These are phyloP conservation scores for Denticeps clupeoides DNA, from an alignment of 2,797 vertebrate species.

Conservation along the genomic window DNA sequence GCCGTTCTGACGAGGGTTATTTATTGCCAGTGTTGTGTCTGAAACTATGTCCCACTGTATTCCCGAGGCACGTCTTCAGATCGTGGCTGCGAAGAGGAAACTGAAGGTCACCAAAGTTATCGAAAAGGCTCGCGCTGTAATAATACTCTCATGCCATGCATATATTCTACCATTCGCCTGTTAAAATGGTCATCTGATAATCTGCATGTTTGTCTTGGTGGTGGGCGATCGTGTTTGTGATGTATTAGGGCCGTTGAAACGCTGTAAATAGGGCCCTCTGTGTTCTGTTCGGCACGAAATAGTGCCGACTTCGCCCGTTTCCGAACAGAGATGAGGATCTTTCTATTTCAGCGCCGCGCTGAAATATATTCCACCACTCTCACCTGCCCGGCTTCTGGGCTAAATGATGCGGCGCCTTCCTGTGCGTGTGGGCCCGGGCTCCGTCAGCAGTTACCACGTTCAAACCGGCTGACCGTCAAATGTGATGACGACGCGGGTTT, in stretches of 20 bases:
- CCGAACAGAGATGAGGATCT: constrained; percentile 50
- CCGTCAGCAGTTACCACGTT: constrained; percentile 41
- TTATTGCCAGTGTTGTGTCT: constrained; percentile 20
- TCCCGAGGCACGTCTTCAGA: constrained; percentile 27
- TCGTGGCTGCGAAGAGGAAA: neutral
- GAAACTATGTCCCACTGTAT: constrained; percentile 34
- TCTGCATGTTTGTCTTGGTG: no score
- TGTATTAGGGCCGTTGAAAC: no score
- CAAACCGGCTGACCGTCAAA: constrained; percentile 29
- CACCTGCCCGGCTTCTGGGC: constrained; percentile 46
- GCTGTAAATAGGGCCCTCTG: no score
- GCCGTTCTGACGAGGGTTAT: constrained; percentile 30
- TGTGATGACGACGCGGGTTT: constrained; percentile 27
- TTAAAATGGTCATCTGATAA: no score
- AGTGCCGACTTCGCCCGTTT: constrained; percentile 30
- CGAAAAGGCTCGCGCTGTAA: no score
- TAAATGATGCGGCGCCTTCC: constrained; percentile 54
- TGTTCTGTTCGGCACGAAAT: no score
- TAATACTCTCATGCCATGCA: neutral
- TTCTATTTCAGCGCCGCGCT: constrained; percentile 32
- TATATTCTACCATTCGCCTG: constrained; percentile 2
- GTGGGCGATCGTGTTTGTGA: no score
- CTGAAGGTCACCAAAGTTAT: no score
- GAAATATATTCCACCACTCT: constrained; percentile 33
- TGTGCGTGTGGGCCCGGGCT: constrained; percentile 45